Evolutionary conservation across 2,888 invertebrate genomes (phyloP).

Genomic region (Drosophila pegasa): DNA sequence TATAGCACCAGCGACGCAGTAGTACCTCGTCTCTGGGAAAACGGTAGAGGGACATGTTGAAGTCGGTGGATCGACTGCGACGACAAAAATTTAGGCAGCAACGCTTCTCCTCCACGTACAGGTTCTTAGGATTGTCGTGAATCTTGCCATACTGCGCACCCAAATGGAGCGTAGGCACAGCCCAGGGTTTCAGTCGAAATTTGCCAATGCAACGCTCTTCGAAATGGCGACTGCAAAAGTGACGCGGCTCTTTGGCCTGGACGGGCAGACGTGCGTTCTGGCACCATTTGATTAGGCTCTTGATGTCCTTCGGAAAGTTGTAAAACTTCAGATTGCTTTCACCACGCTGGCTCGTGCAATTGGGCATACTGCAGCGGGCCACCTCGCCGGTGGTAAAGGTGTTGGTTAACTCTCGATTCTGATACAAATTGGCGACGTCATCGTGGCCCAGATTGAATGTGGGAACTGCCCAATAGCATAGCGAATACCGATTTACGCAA

Average conservation of each 20-base stretch:
- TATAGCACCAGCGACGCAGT: conserved; percentile 81
- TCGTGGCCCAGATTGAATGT: conserved; percentile 82
- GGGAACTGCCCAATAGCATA: conserved; percentile 83
- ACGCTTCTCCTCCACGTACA: conserved; percentile 81
- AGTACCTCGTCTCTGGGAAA: conserved; percentile 80
- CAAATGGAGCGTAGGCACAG: conserved; percentile 79
- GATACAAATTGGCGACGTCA: conserved; percentile 82
- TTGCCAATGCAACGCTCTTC: conserved; percentile 82
- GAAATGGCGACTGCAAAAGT: conserved; percentile 81
- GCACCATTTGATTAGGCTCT: conserved; percentile 82
- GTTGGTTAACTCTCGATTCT: conserved; percentile 81
- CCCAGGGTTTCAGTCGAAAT: conserved; percentile 82
- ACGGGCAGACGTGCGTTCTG: conserved; percentile 81
- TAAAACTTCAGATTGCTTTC: conserved; percentile 82
- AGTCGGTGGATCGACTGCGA: conserved; percentile 81
- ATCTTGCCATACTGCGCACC: conserved; percentile 81
- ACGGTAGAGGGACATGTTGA: conserved; percentile 81
- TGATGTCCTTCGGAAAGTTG: conserved; percentile 80
- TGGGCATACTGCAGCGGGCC: conserved; percentile 83
- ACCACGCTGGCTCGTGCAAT: conserved; percentile 79
- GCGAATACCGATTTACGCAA: conserved; percentile 81
- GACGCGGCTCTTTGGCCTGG: conserved; percentile 80
- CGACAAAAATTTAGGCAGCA: conserved; percentile 81
- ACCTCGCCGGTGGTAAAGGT: conserved; percentile 80
- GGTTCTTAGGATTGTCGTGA: conserved; percentile 81